Evolutionary conservation across 1,140 invertebrate species (phyloP).

Genomic region (Bursaphelenchus mucronatus): DNA sequence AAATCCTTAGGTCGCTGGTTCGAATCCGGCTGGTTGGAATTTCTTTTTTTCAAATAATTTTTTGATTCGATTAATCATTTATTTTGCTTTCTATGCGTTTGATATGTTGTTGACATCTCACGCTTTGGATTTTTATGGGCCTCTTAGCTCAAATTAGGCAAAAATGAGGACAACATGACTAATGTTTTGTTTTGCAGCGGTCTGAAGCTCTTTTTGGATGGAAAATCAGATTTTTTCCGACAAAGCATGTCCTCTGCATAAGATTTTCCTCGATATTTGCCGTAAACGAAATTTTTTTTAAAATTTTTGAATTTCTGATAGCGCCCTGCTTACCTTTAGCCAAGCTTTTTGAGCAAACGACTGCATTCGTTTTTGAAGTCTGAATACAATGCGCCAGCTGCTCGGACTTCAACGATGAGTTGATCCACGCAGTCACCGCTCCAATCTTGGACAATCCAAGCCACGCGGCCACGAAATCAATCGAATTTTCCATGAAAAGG

Average conservation of each 20-base stretch:
- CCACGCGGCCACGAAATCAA: conserved; percentile 60
- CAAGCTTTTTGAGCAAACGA: conserved; percentile 38
- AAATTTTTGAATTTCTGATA: background rate
- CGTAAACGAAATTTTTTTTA: conserved; percentile 14
- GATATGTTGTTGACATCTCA: no score
- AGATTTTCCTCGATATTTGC: conserved; percentile 55
- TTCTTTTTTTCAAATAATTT: background rate
- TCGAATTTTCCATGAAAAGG: conserved; percentile 73
- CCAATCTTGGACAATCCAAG: conserved; percentile 66
- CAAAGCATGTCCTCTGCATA: conserved; percentile 48
- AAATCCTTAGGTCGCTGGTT: conserved; percentile 53
- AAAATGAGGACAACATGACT: no score
- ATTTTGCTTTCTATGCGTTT: no score
- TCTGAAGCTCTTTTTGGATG: conserved; percentile 41
- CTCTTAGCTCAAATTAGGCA: no score
- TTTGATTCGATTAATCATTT: no score
- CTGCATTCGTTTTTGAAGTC: conserved; percentile 41
- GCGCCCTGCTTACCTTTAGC: conserved; percentile 20
- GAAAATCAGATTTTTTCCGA: conserved; percentile 51
- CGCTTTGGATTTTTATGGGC: no score
- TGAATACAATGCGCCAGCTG: conserved; percentile 71
- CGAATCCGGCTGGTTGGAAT: conserved; percentile 50
- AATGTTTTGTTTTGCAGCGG: conserved; percentile 39
- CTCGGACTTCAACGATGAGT: conserved; percentile 74
- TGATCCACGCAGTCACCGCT: conserved; percentile 77